Evolutionary conservation across 2,113 vertebrate species (phyloP).

Genomic region (Crypturellus undulatus): DNA sequence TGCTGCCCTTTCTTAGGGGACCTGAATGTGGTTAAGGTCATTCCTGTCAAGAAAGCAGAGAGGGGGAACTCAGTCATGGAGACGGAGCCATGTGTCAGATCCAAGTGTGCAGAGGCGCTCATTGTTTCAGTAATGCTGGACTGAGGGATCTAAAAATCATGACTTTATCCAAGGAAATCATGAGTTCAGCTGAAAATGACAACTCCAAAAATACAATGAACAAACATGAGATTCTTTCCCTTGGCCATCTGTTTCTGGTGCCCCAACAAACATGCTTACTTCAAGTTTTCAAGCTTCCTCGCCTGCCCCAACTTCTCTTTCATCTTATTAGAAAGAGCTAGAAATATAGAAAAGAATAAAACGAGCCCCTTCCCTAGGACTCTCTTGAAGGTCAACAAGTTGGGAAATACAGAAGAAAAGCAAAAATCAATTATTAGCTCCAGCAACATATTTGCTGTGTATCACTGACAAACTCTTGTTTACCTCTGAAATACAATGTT

Average conservation of each 20-base stretch:
- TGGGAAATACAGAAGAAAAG: neutral
- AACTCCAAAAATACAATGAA: neutral
- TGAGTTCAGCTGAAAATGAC: neutral
- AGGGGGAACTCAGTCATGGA: neutral
- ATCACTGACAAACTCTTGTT: neutral
- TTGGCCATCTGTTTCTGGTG: accelerated
- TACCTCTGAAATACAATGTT: neutral
- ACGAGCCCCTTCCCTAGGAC: neutral
- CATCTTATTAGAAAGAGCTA: neutral
- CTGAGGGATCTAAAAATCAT: neutral
- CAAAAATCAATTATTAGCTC: neutral
- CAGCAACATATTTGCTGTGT: neutral
- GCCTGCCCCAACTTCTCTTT: neutral
- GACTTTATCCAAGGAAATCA: neutral
- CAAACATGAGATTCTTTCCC: neutral
- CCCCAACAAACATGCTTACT: neutral
- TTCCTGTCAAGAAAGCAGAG: neutral
- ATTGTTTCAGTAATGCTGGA: neutral
- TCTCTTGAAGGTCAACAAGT: neutral
- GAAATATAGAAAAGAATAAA: neutral
- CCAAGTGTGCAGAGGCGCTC: neutral
- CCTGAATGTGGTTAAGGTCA: neutral
- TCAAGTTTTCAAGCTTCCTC: neutral
- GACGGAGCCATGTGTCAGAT: neutral
- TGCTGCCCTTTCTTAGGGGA: neutral